These are phyloP conservation scores for Nephrotoma flavescens DNA, from an alignment of 2,888 invertebrate genomes.

Conservation along the genomic window DNA sequence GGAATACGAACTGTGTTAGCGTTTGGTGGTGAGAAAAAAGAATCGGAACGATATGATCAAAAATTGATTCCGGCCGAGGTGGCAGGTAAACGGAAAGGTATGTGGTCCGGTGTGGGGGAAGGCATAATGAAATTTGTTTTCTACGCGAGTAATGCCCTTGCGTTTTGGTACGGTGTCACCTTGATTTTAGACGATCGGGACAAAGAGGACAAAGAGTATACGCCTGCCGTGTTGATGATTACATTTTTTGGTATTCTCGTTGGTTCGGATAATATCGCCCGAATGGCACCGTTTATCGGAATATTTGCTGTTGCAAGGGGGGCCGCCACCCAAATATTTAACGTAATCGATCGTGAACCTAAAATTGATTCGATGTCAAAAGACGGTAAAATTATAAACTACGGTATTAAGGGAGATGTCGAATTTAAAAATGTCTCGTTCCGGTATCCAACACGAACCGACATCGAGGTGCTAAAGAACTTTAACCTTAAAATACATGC, in stretches of 20 bases:
- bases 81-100: constrained; percentile 47
- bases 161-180: constrained; percentile 70
- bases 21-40: constrained; percentile 63
- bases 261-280: constrained; percentile 64
- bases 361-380: constrained; percentile 54
- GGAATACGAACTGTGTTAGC: constrained; percentile 63
- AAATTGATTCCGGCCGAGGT: constrained; percentile 46
- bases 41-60: constrained; percentile 42
- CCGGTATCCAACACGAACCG: constrained; percentile 60
- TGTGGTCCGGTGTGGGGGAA: constrained; percentile 53
- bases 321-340: constrained; percentile 57
- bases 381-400: constrained; percentile 44
- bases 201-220: constrained; percentile 44
- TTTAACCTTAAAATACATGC: constrained; percentile 43
- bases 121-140: constrained; percentile 59
- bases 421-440: constrained; percentile 57
- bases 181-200: constrained; percentile 51
- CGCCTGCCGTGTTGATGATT: constrained; percentile 56
- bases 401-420: constrained; percentile 47
- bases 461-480: constrained; percentile 55
- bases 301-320: constrained; percentile 57
- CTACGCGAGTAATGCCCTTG: constrained; percentile 57
- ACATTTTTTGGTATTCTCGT: constrained; percentile 67
- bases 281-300: constrained; percentile 61
- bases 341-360: constrained; percentile 59